phyloP scores from a whole-genome alignment of 2,888 invertebrate genomes.

The Mythimna impura region DNA sequence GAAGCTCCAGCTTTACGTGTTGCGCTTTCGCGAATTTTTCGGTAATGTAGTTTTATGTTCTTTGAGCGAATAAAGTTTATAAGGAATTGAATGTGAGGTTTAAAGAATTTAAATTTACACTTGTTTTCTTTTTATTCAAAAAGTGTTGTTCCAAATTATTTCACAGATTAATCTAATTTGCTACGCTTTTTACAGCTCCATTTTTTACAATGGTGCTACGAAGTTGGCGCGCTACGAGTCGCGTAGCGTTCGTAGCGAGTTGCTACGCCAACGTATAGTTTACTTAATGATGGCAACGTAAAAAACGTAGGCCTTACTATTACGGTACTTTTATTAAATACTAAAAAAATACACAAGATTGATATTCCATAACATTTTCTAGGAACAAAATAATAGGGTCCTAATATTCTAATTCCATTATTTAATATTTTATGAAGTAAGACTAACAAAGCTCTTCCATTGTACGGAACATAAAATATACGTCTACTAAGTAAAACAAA shows the following conservation, averaged over 20 bases:
- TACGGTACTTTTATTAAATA: slow-evolving; percentile 8
- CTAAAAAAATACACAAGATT: neutral
- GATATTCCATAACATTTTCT: neutral
- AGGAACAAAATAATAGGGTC: neutral
- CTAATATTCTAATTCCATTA: neutral
- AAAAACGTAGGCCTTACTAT: slow-evolving; percentile 28
- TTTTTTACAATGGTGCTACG: slow-evolving; percentile 47
- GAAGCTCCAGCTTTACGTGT: slow-evolving; percentile 85
- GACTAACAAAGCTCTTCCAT: slow-evolving; percentile 26
- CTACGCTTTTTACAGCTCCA: slow-evolving; percentile 27
- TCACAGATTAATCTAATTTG: slow-evolving; percentile 1
- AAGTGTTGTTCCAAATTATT: neutral
- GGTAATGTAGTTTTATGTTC: slow-evolving; percentile 73
- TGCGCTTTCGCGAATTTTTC: slow-evolving; percentile 78
- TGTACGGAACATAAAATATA: slow-evolving; percentile 34
- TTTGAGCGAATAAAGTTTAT: slow-evolving; percentile 49
- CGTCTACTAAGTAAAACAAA: slow-evolving; percentile 51
- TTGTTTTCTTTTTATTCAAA: slow-evolving; percentile 1
- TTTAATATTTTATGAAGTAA: slow-evolving; percentile 24
- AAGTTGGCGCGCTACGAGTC: slow-evolving; percentile 66
- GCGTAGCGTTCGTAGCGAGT: slow-evolving; percentile 74
- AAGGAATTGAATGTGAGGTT: slow-evolving; percentile 23
- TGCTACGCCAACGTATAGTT: slow-evolving; percentile 65
- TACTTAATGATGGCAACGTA: slow-evolving; percentile 41
- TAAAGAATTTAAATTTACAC: slow-evolving; percentile 33